phyloP scores from a whole-genome alignment of 2,888 invertebrate genomes.

The Ferdinandea cuprea region DNA sequence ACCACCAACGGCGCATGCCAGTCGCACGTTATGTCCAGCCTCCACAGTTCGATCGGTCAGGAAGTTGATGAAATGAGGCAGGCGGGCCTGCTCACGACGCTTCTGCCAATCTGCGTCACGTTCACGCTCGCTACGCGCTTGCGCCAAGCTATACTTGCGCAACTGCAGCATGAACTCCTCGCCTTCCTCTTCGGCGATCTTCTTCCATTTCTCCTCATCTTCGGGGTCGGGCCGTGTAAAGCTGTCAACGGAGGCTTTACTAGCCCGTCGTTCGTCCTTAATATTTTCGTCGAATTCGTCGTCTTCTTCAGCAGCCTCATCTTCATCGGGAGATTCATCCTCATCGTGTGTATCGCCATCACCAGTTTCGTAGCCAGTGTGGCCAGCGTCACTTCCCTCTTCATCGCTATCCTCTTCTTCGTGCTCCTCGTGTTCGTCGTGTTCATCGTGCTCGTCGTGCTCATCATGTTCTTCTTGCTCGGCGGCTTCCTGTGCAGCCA shows the following conservation, averaged over 20 bases:
- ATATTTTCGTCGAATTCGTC: conserved; percentile 77
- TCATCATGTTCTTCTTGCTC: too few relatives aligned
- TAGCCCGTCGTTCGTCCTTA: conserved; percentile 78
- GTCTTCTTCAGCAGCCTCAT: conserved; percentile 76
- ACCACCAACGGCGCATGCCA: conserved; percentile 91
- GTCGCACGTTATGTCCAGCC: conserved; percentile 88
- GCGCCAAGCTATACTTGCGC: conserved; percentile 81
- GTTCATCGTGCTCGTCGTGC: too few relatives aligned
- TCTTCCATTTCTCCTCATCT: conserved; percentile 81
- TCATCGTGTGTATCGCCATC: conserved; percentile 76
- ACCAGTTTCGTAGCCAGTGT: conserved; percentile 76
- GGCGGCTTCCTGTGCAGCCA: too few relatives aligned
- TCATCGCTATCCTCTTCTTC: conserved; percentile 77
- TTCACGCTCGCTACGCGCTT: conserved; percentile 80
- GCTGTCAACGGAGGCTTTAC: conserved; percentile 81
- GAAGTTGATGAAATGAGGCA: conserved; percentile 83
- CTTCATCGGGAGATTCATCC: conserved; percentile 72
- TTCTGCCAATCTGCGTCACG: conserved; percentile 82
- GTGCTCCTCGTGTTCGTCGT: too few relatives aligned
- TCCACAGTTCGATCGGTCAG: conserved; percentile 90
- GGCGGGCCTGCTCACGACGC: conserved; percentile 81
- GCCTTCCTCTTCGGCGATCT: conserved; percentile 81
- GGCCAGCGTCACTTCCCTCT: conserved; percentile 74
- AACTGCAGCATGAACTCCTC: conserved; percentile 81
- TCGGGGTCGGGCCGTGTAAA: conserved; percentile 80